Conservation (phyloP, 2,888 invertebrate genomes). For the Sarcophaga variegata region DNA sequence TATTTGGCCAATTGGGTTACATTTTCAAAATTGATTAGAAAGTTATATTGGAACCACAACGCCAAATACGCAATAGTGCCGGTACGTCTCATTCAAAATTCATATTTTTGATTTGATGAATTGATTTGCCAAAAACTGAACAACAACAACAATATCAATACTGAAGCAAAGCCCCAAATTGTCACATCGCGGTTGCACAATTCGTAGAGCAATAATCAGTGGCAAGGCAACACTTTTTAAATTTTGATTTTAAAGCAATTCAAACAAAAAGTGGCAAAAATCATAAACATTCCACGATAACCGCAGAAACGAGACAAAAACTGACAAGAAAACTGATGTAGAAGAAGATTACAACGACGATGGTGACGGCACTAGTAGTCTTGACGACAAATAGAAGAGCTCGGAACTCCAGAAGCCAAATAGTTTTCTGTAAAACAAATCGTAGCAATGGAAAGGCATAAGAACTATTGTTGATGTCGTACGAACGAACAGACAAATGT, state of each 20-base stretch:
- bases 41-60: neutral
- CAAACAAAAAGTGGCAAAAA: neutral
- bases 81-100: too few species aligned
- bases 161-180: constrained; percentile 1
- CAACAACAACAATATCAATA: neutral
- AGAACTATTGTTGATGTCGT: neutral
- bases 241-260: constrained; percentile 12
- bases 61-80: neutral
- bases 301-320: constrained; percentile 41
- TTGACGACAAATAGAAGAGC: too few species aligned
- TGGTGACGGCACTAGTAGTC: too few species aligned
- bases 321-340: neutral
- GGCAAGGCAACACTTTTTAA: neutral
- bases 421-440: neutral
- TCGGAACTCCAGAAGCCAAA: too few species aligned
- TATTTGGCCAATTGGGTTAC: constrained; percentile 19
- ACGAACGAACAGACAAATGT: neutral
- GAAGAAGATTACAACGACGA: too few species aligned
- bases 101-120: constrained; percentile 19
- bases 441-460: neutral
- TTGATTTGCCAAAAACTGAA: neutral
- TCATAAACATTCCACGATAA: constrained; percentile 24
- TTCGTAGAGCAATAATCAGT: too few species aligned
- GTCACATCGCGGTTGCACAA: constrained; percentile 4
- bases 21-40: constrained; percentile 15